Conservation (phyloP, 1,140 invertebrate species). For the Zaprionus inermis region DNA sequence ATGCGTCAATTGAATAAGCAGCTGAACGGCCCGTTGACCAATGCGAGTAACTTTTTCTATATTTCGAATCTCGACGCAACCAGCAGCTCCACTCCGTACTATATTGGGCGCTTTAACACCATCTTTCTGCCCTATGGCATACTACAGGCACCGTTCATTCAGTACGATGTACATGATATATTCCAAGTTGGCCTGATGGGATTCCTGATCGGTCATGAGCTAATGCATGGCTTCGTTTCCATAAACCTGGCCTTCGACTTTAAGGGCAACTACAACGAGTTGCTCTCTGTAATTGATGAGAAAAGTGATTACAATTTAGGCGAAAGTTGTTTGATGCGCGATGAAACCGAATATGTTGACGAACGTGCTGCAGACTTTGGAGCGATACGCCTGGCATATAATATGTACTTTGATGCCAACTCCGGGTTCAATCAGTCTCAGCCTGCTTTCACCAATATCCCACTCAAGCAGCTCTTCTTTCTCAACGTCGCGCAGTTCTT, state of each 20-base stretch:
- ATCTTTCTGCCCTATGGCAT: conserved; percentile 61
- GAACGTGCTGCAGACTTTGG: conserved; percentile 67
- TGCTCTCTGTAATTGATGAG: neutral
- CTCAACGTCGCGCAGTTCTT: conserved; percentile 74
- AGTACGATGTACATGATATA: conserved; percentile 51
- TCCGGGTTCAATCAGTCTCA: neutral
- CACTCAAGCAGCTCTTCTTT: conserved; percentile 58
- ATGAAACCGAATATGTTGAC: conserved; percentile 51
- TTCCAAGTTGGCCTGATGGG: conserved; percentile 69
- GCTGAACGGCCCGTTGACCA: neutral
- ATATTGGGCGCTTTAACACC: conserved; percentile 50
- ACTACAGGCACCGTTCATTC: conserved; percentile 63
- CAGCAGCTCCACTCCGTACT: conserved; percentile 58
- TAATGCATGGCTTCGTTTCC: conserved; percentile 62
- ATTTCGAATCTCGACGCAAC: conserved; percentile 29
- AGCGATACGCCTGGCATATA: conserved; percentile 62
- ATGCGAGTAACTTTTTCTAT: conserved; percentile 28
- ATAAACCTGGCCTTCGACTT: conserved; percentile 39
- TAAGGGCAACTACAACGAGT: conserved; percentile 39
- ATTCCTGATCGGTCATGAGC: conserved; percentile 69
- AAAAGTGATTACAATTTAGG: neutral
- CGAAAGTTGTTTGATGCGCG: conserved; percentile 42
- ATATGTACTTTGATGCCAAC: conserved; percentile 42
- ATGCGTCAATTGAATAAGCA: conserved; percentile 26
- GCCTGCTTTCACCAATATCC: conserved; percentile 27